Conservation (phyloP, 2,113 vertebrate genomes). For the Rallus limicola region DNA sequence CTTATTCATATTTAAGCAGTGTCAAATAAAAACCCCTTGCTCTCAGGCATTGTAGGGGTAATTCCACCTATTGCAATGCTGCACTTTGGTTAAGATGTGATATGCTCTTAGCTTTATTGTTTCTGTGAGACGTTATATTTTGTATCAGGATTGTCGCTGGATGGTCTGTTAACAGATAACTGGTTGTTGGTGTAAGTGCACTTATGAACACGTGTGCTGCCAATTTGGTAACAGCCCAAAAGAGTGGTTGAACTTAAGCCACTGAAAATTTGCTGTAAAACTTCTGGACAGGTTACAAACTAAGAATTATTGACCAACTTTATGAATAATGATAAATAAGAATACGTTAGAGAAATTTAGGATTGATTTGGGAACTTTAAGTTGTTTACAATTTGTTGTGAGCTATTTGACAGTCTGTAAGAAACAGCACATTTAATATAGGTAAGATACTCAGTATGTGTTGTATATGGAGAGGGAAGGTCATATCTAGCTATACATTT, state of each 20-base stretch:
- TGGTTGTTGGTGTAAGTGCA: background rate
- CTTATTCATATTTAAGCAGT: background rate
- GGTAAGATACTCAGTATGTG: background rate
- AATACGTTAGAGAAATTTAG: background rate
- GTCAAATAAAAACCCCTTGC: rapidly evolving
- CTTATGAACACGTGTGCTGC: background rate
- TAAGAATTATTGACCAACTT: background rate
- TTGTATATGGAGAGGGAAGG: background rate
- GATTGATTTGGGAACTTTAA: background rate
- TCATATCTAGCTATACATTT: background rate
- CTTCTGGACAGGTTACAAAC: background rate
- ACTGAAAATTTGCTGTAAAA: background rate
- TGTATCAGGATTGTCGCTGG: background rate
- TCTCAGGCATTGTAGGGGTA: background rate
- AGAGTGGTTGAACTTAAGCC: background rate
- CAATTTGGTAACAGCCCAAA: background rate
- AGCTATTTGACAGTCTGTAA: background rate
- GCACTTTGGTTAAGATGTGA: background rate
- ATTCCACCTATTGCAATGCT: background rate
- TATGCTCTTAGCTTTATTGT: background rate
- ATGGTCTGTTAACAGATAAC: background rate
- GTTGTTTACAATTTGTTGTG: background rate
- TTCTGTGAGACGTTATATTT: background rate
- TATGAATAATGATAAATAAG: background rate
- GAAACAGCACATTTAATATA: background rate